Evolutionary conservation across 2,888 invertebrate genomes (phyloP), one percentile per base, ranked within the genome.

Genomic region (Leuctra nigra): DNA sequence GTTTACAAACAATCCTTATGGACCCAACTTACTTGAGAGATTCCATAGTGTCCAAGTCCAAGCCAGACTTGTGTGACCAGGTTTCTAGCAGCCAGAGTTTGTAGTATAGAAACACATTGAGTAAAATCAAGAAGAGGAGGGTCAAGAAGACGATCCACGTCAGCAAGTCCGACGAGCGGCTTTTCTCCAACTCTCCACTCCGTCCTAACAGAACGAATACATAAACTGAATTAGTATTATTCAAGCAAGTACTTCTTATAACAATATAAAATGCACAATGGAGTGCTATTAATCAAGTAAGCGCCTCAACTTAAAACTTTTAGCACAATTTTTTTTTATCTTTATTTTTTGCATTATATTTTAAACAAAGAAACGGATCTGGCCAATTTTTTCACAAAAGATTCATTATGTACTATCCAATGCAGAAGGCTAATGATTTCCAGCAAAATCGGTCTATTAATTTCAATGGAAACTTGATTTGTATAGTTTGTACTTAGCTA

Each of bases 101-200:
- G 75, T 87, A 87, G 77, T 91, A 91, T 59, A 94, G 80, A 70
- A 88, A 77, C 62, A 86, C 87, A 75, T 88, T 88, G 68, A 86
- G 82, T 63, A 84, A 65, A 39, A 81, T 72, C 66, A 90, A 73
- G 65, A 76, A 68, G 24, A 89, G 74, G 62, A 86, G 77, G 63
- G 81, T 77, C 62, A 81, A 73, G 66, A 85, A 75, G 71, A 86
- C 75, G 62, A 83, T 65, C 69, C 73, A 73, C 59, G 69, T 70
- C 22, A 56, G 54, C 18, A 33, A 46, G 39, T 59, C 59, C n/a
- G 53, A 41, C n/a, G 53, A 50, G 4, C 50, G 20, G 6, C 2
- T 16, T 9, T 9, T 16, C 2, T 33, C 50, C 3, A 16, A 18
- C 2, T 50, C 50, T 4, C 20, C 50, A 7, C 35, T 14, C 3